Evolutionary conservation across 2,888 invertebrate genomes (phyloP), one percentile per base, ranked within the genome.

Genomic region (Cephus rjabovi): DNA sequence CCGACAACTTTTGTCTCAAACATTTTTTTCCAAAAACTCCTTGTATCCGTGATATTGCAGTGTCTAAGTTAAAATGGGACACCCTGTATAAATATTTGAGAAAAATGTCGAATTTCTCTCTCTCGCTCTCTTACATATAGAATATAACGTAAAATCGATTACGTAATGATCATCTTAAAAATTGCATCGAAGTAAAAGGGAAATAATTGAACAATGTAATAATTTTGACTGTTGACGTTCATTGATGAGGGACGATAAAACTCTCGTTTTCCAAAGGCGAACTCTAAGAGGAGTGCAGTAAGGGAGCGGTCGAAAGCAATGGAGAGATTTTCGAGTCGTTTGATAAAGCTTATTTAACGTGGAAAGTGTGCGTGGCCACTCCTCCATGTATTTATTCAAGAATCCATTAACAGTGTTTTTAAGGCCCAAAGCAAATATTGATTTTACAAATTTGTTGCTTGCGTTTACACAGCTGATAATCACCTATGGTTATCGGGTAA

Each of bases 391-490:
- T 83, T 81, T 81, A 79, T 79, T 80, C 80, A 80, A 81, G 84
- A 86, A 86, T 87, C 83, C 85, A 85, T 86, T 84, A 86, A 86
- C 85, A 79, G 82, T 83, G 82, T 85, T 88, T 86, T 86, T 83
- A 85, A 85, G 83, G 77, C 78, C 82, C 77, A 75, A 79, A 73
- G 75, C 77, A 84, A 87, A 87, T 86, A 85, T 88, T 88, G 87
- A 87, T 88, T 87, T 86, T 86, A 86, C 83, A 85, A 86, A 87
- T 87, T 87, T 87, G 84, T 84, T 84, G 79, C 84, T 68, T 56
- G 77, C 81, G 86, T 88, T 87, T 87, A 81, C 85, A 79, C 87
- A 86, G 86, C 83, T 86, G 84, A 87, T 88, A 87, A 88, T 86
- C 83, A 83, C 79, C 79, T 74, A 76, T 76, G 83, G 83, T 83